Base-by-base conservation (phyloP, 2,797 vertebrate species). In the Typhlichthys subterraneus region DNA sequence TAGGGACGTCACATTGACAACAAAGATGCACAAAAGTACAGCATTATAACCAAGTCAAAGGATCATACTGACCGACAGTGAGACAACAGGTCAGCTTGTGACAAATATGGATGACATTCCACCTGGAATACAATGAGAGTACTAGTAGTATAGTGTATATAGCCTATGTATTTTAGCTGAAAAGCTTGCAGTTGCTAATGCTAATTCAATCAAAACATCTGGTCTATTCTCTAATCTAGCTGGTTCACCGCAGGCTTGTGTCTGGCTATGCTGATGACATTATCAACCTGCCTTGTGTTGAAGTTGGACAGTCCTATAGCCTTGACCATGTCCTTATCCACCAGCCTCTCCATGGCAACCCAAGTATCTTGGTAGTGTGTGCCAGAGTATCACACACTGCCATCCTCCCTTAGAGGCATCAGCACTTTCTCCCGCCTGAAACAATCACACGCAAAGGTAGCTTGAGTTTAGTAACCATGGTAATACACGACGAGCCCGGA, bases 221-320 rank as follows among this genome's bases (percentile, higher is more conserved):
- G 23, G 12, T 38, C 9, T n/a, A 5, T 17, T n/a, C 10, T 31
- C 15, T 7, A 53, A 7, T 13, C 5, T 73, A 93, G 90, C 89
- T 93, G 92, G 80, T 92, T 93, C 13, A 92, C 85, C 33, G 83
- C 87, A 15, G 92, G 92, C 53, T 67, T 87, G 73, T 92, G 86
- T 76, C 74, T 89, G 61, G 89, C 89, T 13, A 80, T 64, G 61
- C 70, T 78, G 69, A 92, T 78, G 76, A 92, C 82, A 67, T 91
- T 91, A 76, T 90, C 85, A 12, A 63, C 87, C 82, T 93, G 91
- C 66, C 81, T 88, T 63, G 88, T 83, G 2, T 89, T 94, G 75
- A 94, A 93, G 79, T 93, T 94, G 63, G 93, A 93, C 75, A 93
- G 66, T 19, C 93, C 91, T 15, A 91, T 88, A 47, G 89, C 87